phyloP scores from a whole-genome alignment of 2,888 invertebrate genomes.

The Pantelozetes paolii region DNA sequence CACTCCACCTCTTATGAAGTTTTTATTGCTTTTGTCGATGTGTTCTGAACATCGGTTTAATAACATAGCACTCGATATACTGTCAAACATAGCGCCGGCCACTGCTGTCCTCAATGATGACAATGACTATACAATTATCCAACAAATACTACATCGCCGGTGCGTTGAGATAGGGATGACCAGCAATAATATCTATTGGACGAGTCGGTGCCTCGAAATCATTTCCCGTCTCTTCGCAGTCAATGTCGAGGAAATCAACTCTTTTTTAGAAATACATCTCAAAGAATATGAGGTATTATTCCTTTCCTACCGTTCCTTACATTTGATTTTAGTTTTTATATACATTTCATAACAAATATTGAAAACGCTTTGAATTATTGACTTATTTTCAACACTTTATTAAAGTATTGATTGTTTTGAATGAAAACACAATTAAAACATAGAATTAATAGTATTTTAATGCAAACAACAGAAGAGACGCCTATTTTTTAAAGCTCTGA shows the following conservation, averaged over 20 bases:
- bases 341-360: too few species aligned
- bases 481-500: too few species aligned
- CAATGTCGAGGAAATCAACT: conserved; percentile 17
- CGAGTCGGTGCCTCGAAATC: conserved; percentile 43
- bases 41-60: conserved; percentile 33
- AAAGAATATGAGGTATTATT: conserved; percentile 37
- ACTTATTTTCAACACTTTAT: too few species aligned
- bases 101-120: conserved; percentile 19
- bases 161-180: conserved; percentile 32
- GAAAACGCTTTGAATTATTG: too few species aligned
- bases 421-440: too few species aligned
- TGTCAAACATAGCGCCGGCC: conserved; percentile 41
- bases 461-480: too few species aligned
- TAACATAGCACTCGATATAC: conserved; percentile 41
- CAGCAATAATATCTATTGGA: conserved; percentile 39
- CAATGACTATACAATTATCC: conserved; percentile 19
- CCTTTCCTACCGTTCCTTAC: neutral
- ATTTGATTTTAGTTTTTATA: neutral
- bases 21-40: conserved; percentile 40
- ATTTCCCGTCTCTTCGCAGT: conserved; percentile 39
- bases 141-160: conserved; percentile 32
- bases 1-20: conserved; percentile 38
- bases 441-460: too few species aligned
- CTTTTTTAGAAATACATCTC: conserved; percentile 34
- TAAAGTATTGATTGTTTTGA: too few species aligned